Base-by-base conservation (phyloP, 2,888 invertebrate species). In the Oasisia sp. region DNA sequence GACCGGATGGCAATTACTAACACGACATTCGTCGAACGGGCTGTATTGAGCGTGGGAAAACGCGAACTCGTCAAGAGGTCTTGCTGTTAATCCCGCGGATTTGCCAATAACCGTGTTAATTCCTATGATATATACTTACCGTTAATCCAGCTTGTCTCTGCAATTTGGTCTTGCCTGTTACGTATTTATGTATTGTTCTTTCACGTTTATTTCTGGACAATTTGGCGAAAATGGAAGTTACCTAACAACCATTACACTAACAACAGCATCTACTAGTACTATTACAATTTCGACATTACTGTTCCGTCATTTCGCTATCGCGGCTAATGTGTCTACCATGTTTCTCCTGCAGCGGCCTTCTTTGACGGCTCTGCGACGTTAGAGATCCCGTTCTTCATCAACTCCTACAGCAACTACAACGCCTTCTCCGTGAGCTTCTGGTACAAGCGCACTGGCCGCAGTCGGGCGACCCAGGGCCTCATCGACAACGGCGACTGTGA, bases 401-500 rank as follows among this genome's bases (percentile, higher is more conserved):
- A 74, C 27, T 74, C 74, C 27, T 74, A 74, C 74, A 74, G 27
- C 74, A 74, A 74, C 5, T 74, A 74, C n/a, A 74, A 27, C 5
- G n/a, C n/a, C 45, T 91, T 91, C 32, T 50, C 45, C 3, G 32
- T 91, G 32, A 50, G 45, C 44, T 38, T 91, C 44, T 91, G 91
- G 91, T 91, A 45, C 91, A 38, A 45, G 56, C 44, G 91, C 12
- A 91, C 45, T 32, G 38, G 56, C n/a, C 7, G 44, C 12, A 50
- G 56, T 56, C 45, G 56, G 8, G 45, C 32, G 32, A 11, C 27
- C 0, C 91, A 91, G 56, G 91, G 91, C n/a, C 91, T 91, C 45
- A 32, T 38, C 45, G 56, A 56, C 50, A 91, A 91, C 56, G 91
- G 91, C 14, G 91, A 91, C 91, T 91, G 91, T 45, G 91, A 91